A percentile compares a stretch with the other conserved stretches of the same genome.
These are phyloP conservation scores for Caenorhabditis wallacei DNA, from an alignment of 2,888 invertebrate species.

Conservation along the genomic window DNA sequence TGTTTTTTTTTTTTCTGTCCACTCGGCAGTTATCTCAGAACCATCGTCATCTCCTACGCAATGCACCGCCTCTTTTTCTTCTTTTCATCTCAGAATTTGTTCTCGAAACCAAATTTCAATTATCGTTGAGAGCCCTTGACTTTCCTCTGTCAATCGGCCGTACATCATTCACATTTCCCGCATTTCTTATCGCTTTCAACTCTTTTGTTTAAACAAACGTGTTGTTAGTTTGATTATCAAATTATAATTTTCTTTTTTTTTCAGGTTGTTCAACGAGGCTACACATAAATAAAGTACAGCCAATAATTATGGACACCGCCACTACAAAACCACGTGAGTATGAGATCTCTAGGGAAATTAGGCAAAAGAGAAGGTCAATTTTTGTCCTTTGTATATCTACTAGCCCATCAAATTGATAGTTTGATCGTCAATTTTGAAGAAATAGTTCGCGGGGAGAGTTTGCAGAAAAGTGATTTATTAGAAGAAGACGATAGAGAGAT, in stretches of 20 bases:
- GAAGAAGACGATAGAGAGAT: slow-evolving; percentile 2
- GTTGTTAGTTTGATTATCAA: slow-evolving; percentile 4
- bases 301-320: slow-evolving; percentile 46
- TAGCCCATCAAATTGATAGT: slow-evolving; percentile 26
- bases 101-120: slow-evolving; percentile 39
- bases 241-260: slow-evolving; percentile 18
- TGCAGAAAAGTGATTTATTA: slow-evolving; percentile 41
- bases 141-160: slow-evolving; percentile 2
- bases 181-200: slow-evolving; percentile 16
- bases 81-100: background rate
- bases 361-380: slow-evolving; percentile 11
- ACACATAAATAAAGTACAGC: background rate
- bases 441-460: slow-evolving; percentile 15
- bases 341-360: slow-evolving; percentile 20
- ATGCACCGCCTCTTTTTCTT: background rate
- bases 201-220: background rate
- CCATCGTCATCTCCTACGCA: slow-evolving; percentile 35
- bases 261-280: slow-evolving; percentile 13
- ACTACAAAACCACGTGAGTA: slow-evolving; percentile 50
- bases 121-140: slow-evolving; percentile 54
- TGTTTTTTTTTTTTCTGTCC: slow-evolving; percentile 28
- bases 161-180: slow-evolving; percentile 13
- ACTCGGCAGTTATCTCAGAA: slow-evolving; percentile 29
- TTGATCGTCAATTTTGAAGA: slow-evolving; percentile 33
- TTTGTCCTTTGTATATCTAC: slow-evolving; percentile 17